Base-by-base conservation (phyloP, 2,797 vertebrate species). In the Dallia pectoralis region DNA sequence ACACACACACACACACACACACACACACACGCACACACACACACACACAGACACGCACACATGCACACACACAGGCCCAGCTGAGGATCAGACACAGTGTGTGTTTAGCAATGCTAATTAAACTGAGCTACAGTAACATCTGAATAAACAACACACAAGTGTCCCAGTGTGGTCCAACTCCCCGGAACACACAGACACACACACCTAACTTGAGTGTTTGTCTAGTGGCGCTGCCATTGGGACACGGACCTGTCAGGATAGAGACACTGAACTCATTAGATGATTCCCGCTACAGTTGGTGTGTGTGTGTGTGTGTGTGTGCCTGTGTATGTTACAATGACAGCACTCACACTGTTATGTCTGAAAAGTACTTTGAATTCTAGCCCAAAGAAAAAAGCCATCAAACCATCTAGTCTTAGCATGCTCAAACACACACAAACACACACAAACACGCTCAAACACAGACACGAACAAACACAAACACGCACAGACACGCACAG, bases 381-480 rank as follows among this genome's bases (percentile, higher is more conserved):
- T 53, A 53, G 19, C 51, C 51, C 51, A 53, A 19, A 53, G 51
- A 2, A n/a, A 6, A 7, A 56, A 56, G 53, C 53, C 53, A 25
- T 14, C 22, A 25, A n/a, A 22, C 53, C 53, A 56, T 56, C 51
- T 11, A 22, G 51, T 12, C 51, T 56, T 22, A n/a, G 22, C 22
- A 15, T 29, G 25, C 18, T 9, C 25, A 48, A 25, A 3, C 70
- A 32, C 59, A 19, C 59, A 62, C 70, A 27, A 25, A 7, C n/a
- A 22, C 47, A 48, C n/a, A 11, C 33, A n/a, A 29, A 67, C 19
- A 44, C 30, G n/a, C 66, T 67, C 30, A 47, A 32, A 77, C 72
- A 83, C 75, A 74, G 67, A 65, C 51, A 11, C 40, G 59, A n/a
- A 73, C 30, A 47, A 32, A 77, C 72, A 83, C 75, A 74, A 67